Base-by-base conservation (phyloP, 2,888 invertebrate species). In the Lysandra bellargus region DNA sequence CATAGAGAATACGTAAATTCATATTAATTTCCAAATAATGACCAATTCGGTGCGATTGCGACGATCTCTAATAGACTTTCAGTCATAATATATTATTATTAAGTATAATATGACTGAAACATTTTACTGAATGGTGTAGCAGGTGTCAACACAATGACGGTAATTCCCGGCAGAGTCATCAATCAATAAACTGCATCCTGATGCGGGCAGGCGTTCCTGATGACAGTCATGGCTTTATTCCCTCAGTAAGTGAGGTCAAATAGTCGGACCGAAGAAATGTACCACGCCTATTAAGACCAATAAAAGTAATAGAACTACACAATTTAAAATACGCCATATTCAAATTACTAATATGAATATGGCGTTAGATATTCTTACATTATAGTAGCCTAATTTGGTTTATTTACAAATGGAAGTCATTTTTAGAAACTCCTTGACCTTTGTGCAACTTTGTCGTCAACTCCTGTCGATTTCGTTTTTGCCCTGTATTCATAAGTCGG, bases 161-260 rank as follows among this genome's bases (percentile, higher is more conserved):
- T 85, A 85, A 84, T 86, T 87, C 88, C 90, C 90, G 89, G 87
- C 87, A 83, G 84, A 86, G 84, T 87, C 87, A 86, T 88, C 89
- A 88, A 91, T 90, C 91, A 92, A 93, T 91, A 89, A 91, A 87
- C 86, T 84, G 88, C 92, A 92, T 94, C 94, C 93, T 92, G 86
- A 92, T 94, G 92, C 94, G 94, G 94, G 94, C 86, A 85, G 83
- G 85, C 88, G 89, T 87, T 87, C 85, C 87, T 90, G 92, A 91
- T 90, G 93, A 93, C 92, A 91, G 91, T 88, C 88, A 90, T 89
- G 88, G 89, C 86, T 89, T 86, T 87, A 85, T 92, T 93, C 92
- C 91, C 85, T 90, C 88, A 87, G 88, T 88, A 86, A 85, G 83
- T 82, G 88, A 89, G 93, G 94, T 94, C 90, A 94, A 93, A 86